A percentile compares a stretch with the other conserved stretches of the same genome.
phyloP scores from a whole-genome alignment of 2,888 invertebrate genomes.

The Leuctra nigra region DNA sequence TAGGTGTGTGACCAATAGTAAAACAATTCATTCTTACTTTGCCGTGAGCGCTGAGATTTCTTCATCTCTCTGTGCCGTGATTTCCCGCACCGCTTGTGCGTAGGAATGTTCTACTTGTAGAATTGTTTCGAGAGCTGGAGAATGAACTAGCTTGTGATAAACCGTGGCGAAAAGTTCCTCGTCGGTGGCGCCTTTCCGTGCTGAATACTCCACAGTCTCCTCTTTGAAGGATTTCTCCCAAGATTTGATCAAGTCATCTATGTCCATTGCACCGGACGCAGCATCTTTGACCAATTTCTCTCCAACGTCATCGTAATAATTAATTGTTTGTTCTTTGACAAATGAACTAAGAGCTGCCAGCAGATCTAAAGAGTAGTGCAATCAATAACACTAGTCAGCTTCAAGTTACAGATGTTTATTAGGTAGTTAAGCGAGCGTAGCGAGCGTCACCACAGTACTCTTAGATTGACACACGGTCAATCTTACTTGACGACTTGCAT shows the following conservation, averaged over 20 bases:
- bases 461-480: no score
- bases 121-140: constrained; percentile 80
- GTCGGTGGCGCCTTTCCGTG: constrained; percentile 72
- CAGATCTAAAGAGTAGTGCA: constrained; percentile 51
- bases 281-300: constrained; percentile 54
- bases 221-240: constrained; percentile 74
- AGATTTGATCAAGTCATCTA: constrained; percentile 67
- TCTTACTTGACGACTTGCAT: no score
- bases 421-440: no score
- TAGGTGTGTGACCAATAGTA: neutral
- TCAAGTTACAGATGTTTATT: no score
- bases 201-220: constrained; percentile 78
- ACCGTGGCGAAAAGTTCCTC: constrained; percentile 81
- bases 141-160: constrained; percentile 76
- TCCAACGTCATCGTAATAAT: constrained; percentile 59
- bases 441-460: no score
- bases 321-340: constrained; percentile 57
- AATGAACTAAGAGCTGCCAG: constrained; percentile 54
- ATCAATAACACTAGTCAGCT: no score
- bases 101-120: constrained; percentile 82
- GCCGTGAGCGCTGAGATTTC: constrained; percentile 63
- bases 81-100: constrained; percentile 69
- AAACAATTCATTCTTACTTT: constrained; percentile 40
- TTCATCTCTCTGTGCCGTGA: constrained; percentile 63
- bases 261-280: constrained; percentile 55